Evolutionary conservation across 2,797 vertebrate species (phyloP).

Genomic region (Tamandua tetradactyla): DNA sequence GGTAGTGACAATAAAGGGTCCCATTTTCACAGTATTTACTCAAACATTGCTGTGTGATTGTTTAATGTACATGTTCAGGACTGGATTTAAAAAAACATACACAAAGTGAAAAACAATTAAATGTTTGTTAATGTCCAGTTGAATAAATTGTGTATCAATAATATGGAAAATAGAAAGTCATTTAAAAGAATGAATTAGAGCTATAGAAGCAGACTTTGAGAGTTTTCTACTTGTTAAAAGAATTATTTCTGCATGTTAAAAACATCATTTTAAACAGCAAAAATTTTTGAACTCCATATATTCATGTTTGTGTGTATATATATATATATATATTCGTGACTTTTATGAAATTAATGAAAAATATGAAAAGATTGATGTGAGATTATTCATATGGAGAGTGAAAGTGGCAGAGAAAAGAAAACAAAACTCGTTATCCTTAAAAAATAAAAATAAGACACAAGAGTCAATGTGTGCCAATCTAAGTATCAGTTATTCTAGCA

Average conservation of each 20-base stretch:
- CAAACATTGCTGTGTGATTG: not conserved
- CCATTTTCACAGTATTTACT: not conserved
- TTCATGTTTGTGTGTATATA: no score
- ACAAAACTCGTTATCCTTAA: not conserved
- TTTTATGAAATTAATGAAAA: not conserved
- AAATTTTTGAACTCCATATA: not conserved
- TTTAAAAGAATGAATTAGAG: not conserved
- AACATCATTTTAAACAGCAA: not conserved
- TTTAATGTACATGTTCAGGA: not conserved
- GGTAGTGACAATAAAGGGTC: not conserved
- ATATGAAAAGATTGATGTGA: not conserved
- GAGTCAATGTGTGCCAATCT: not conserved
- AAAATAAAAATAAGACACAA: not conserved
- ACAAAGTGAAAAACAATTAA: not conserved
- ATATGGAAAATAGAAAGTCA: not conserved
- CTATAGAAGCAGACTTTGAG: not conserved
- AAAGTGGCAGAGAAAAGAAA: not conserved
- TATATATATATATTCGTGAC: not conserved
- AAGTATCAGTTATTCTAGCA: not conserved
- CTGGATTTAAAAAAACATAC: not conserved
- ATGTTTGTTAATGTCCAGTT: not conserved
- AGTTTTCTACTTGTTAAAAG: not conserved
- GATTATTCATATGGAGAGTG: not conserved
- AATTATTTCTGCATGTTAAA: not conserved
- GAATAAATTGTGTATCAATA: not conserved